Conservation (phyloP, 2,888 invertebrate genomes). For the Eupithecia dodoneata region DNA sequence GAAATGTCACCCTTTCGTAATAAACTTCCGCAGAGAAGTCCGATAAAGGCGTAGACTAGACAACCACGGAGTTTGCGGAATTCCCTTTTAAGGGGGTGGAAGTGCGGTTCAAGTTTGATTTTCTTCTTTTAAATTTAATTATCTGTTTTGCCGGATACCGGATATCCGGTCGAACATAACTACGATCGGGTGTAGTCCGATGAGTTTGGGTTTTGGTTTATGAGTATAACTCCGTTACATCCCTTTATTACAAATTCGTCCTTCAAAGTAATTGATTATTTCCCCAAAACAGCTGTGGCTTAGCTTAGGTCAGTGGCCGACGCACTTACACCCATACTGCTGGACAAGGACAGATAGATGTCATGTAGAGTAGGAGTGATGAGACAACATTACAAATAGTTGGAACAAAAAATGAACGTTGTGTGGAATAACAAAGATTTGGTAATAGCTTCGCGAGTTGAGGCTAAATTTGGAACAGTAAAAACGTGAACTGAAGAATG, state of each 20-base stretch:
- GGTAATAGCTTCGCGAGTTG: constrained; percentile 28
- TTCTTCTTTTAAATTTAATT: no score
- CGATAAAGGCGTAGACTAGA: no score
- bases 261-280: constrained; percentile 53
- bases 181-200: no score
- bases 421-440: constrained; percentile 58
- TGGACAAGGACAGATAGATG: constrained; percentile 49
- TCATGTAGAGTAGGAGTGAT: constrained; percentile 37
- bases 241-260: constrained; percentile 46
- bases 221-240: constrained; percentile 18
- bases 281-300: constrained; percentile 66
- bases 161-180: no score
- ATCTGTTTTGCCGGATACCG: no score
- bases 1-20: no score
- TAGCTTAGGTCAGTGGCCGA: constrained; percentile 64
- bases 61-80: no score
- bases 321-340: constrained; percentile 58
- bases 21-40: no score
- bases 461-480: not conserved
- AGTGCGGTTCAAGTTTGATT: no score
- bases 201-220: no score
- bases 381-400: constrained; percentile 52
- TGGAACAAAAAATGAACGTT: constrained; percentile 59
- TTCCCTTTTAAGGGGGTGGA: no score
- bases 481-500: no score